Evolutionary conservation across 2,113 vertebrate genomes (phyloP).

Genomic region (Xiphorhynchus elegans): DNA sequence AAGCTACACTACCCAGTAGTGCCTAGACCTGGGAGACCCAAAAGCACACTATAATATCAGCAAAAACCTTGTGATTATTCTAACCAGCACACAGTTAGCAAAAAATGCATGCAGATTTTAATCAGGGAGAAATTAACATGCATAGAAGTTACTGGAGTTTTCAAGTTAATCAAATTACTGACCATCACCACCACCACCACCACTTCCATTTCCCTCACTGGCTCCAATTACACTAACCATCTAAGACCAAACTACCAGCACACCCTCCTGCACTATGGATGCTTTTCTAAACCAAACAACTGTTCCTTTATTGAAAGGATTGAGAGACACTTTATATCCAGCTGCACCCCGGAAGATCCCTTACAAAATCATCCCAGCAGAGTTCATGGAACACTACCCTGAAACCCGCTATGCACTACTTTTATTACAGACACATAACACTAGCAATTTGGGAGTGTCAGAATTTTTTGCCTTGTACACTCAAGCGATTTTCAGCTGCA

Average conservation of each 20-base stretch:
- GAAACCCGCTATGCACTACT: background rate
- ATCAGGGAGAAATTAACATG: background rate
- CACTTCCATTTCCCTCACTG: background rate
- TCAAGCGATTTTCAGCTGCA: background rate
- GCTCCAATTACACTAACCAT: background rate
- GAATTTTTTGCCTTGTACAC: background rate
- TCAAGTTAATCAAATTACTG: fast-evolving
- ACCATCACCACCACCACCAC: background rate
- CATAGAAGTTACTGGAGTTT: fast-evolving
- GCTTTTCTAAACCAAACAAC: background rate
- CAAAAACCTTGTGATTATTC: background rate
- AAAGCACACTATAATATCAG: background rate
- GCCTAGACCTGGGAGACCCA: background rate
- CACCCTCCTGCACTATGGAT: background rate
- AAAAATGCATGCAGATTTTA: background rate
- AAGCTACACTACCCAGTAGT: background rate
- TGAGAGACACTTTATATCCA: background rate
- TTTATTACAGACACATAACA: background rate
- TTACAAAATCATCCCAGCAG: fast-evolving
- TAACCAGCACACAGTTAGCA: fast-evolving
- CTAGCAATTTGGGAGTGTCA: background rate
- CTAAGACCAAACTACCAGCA: background rate
- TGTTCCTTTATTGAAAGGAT: fast-evolving
- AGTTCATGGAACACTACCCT: background rate
- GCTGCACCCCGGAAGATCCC: background rate